phyloP scores from a whole-genome alignment of 1,140 invertebrate genomes.

The Formica selysi region DNA sequence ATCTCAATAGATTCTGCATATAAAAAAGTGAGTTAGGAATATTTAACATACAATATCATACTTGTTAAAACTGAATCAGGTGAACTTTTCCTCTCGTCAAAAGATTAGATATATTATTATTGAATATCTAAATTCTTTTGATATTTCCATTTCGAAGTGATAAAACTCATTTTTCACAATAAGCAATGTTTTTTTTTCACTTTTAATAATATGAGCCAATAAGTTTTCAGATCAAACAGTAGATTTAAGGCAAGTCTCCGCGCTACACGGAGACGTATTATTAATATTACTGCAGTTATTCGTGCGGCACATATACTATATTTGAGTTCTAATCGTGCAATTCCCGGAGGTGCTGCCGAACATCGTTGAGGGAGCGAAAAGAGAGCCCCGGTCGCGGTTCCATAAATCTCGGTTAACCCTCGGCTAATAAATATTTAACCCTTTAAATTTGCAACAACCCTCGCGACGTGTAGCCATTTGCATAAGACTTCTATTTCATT shows the following conservation, averaged over 20 bases:
- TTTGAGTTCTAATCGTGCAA: constrained; percentile 43
- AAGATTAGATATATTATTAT: background rate
- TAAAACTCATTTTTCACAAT: background rate
- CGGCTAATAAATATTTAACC: constrained; percentile 87
- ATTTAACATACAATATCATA: background rate
- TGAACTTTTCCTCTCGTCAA: background rate
- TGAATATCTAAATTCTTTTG: background rate
- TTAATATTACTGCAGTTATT: constrained; percentile 29
- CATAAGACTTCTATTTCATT: constrained; percentile 89
- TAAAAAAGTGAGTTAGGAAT: background rate
- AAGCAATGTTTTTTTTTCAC: background rate
- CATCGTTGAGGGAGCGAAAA: constrained; percentile 67
- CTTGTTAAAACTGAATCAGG: background rate
- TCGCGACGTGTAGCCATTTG: constrained; percentile 87
- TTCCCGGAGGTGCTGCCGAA: constrained; percentile 63
- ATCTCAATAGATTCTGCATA: background rate
- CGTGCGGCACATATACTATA: background rate
- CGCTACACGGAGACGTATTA: background rate
- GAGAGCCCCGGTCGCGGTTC: constrained; percentile 65
- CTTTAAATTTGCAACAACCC: constrained; percentile 87
- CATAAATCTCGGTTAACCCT: constrained; percentile 86
- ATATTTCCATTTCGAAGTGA: background rate
- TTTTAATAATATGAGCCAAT: background rate
- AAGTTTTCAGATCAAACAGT: background rate
- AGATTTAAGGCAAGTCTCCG: background rate